Evolutionary conservation across 2,888 invertebrate genomes (phyloP).

Genomic region (Tridacna crocea): DNA sequence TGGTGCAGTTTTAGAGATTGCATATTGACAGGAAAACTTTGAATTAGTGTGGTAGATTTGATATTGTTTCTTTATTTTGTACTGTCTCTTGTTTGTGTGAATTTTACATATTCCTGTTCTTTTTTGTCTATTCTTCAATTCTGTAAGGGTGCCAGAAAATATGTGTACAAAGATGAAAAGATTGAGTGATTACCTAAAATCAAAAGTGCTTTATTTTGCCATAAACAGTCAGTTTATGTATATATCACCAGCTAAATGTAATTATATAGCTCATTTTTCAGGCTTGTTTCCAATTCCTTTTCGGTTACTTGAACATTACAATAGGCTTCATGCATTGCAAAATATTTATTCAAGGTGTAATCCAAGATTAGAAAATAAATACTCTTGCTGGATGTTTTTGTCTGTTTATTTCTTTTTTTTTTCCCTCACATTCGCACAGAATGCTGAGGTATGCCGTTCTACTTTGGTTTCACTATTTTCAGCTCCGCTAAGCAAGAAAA

Average conservation of each 20-base stretch:
- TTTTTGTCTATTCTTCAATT: too few relatives aligned
- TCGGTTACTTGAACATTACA: slow-evolving; percentile 64
- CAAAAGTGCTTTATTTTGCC: slow-evolving; percentile 30
- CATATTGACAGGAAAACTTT: too few relatives aligned
- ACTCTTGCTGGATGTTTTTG: slow-evolving; percentile 12
- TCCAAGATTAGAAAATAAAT: slow-evolving; percentile 18
- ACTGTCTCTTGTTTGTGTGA: too few relatives aligned
- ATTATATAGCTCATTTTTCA: slow-evolving; percentile 74
- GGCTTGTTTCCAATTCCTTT: slow-evolving; percentile 79
- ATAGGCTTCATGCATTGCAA: slow-evolving; percentile 25
- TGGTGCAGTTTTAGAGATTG: too few relatives aligned
- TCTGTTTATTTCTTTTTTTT: background rate
- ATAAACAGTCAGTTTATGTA: slow-evolving; percentile 26
- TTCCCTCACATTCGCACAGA: too few relatives aligned
- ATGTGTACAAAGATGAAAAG: background rate
- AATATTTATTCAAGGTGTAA: slow-evolving; percentile 22
- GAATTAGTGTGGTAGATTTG: too few relatives aligned
- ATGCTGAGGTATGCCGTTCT: too few relatives aligned
- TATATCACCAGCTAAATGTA: slow-evolving; percentile 55
- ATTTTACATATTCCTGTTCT: too few relatives aligned
- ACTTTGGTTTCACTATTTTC: too few relatives aligned
- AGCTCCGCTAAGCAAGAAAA: too few relatives aligned
- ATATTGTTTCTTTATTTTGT: too few relatives aligned
- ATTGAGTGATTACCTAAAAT: slow-evolving; percentile 1
- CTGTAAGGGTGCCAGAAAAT: background rate